Percentiles rank a stretch among this genome's conserved stretches.
Evolutionary conservation across 2,888 invertebrate genomes (phyloP).

Genomic region (Leuctra nigra): DNA sequence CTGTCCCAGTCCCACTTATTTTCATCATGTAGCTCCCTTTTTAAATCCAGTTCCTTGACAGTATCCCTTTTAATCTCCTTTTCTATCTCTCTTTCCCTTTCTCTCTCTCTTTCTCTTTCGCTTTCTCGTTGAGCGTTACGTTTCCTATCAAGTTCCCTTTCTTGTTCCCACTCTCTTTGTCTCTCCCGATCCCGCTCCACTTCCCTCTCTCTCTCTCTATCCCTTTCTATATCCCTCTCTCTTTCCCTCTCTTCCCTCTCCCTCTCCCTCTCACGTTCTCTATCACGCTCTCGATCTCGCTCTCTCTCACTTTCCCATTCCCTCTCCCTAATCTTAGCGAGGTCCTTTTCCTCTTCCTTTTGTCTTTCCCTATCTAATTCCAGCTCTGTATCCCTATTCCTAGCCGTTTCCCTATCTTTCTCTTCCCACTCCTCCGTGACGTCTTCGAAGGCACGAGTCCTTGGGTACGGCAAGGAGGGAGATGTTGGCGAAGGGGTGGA

Average conservation of each 20-base stretch:
- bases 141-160: background rate
- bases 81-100: slow-evolving; percentile 19
- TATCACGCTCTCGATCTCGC: no score
- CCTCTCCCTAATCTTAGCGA: slow-evolving; percentile 9
- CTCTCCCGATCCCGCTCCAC: slow-evolving; percentile 5
- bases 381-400: slow-evolving; percentile 5
- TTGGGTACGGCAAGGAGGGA: slow-evolving; percentile 18
- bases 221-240: no score
- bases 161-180: slow-evolving; percentile 6
- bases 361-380: slow-evolving; percentile 11
- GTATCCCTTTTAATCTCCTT: slow-evolving; percentile 9
- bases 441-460: slow-evolving; percentile 1
- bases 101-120: slow-evolving; percentile 7
- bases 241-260: no score
- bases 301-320: slow-evolving; percentile 10
- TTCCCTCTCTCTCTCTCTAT: no score
- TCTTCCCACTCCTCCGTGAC: background rate
- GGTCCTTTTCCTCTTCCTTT: no score
- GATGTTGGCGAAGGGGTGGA: slow-evolving; percentile 18
- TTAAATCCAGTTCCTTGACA: background rate
- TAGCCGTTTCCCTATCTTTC: slow-evolving; percentile 11
- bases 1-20: background rate
- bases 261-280: background rate
- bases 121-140: background rate
- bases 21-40: background rate